Percentiles rank a stretch among this genome's conserved stretches.
Conservation (phyloP, 2,888 invertebrate genomes). For the Sesia bembeciformis region DNA sequence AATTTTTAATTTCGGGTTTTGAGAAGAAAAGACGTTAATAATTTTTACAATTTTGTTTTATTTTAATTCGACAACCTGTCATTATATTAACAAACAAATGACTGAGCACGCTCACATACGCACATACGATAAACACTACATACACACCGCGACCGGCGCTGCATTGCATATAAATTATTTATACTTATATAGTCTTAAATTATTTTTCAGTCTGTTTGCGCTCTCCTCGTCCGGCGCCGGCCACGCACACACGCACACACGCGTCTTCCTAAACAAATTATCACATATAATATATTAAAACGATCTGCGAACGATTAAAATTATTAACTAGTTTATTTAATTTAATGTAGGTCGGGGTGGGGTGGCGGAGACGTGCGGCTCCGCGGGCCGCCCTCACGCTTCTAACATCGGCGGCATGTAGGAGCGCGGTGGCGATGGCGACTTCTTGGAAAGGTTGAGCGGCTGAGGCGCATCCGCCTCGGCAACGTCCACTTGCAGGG, state of each 20-base stretch:
- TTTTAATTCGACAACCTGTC: conserved; percentile 85
- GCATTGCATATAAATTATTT: conserved; percentile 76
- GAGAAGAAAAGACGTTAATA: conserved; percentile 13
- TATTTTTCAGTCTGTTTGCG: conserved; percentile 76
- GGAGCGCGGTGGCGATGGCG: conserved; percentile 72
- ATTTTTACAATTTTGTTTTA: conserved; percentile 72
- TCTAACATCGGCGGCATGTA: conserved; percentile 78
- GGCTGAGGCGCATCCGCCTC: conserved; percentile 88
- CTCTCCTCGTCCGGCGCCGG: conserved; percentile 74
- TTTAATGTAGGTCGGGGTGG: conserved; percentile 72
- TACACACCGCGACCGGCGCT: conserved; percentile 78
- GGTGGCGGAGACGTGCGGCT: conserved; percentile 65
- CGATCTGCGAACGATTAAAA: conserved; percentile 71
- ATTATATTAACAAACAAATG: conserved; percentile 80
- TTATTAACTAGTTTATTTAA: conserved; percentile 63
- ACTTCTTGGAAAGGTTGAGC: conserved; percentile 92
- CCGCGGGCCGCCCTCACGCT: conserved; percentile 76
- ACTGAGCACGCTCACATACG: conserved; percentile 78
- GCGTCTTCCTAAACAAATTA: conserved; percentile 72
- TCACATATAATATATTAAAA: conserved; percentile 81
- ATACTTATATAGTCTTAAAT: conserved; percentile 75
- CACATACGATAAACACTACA: conserved; percentile 75
- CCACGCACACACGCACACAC: conserved; percentile 70
- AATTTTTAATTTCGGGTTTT: background rate
- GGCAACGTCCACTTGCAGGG: conserved; percentile 84